phyloP scores from a whole-genome alignment of 2,797 vertebrate genomes.

The Salmo trutta region DNA sequence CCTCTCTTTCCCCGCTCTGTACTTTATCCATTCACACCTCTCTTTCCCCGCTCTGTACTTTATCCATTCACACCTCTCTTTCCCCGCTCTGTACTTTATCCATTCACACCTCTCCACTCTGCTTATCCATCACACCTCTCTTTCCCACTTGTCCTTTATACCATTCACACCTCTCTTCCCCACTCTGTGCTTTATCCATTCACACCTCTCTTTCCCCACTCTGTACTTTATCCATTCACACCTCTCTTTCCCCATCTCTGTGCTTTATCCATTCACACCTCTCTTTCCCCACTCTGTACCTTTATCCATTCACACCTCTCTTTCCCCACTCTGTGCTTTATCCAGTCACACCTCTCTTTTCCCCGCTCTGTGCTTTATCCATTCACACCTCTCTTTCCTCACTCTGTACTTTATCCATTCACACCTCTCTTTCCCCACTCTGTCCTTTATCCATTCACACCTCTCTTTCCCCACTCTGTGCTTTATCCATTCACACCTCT shows the following conservation, averaged over 20 bases:
- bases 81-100: conserved; percentile 38
- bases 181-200: conserved; percentile 41
- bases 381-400: conserved; percentile 30
- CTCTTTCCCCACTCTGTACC: too few species aligned
- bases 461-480: too few species aligned
- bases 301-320: too few species aligned
- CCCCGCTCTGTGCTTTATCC: conserved; percentile 37
- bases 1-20: conserved; percentile 30
- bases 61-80: too few species aligned
- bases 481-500: too few species aligned
- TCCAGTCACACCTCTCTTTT: conserved; percentile 33
- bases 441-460: conserved; percentile 40
- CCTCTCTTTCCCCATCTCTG: conserved; percentile 27
- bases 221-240: too few species aligned
- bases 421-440: conserved; percentile 24
- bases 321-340: conserved; percentile 38
- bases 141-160: conserved; percentile 38
- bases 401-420: too few species aligned
- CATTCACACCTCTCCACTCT: conserved; percentile 33
- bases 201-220: conserved; percentile 25
- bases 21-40: conserved; percentile 37
- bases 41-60: too few species aligned
- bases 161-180: conserved; percentile 31
- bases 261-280: conserved; percentile 39
- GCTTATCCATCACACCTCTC: too few species aligned